phyloP scores from a whole-genome alignment of 2,113 vertebrate genomes.

The Tragelaphus buxtoni region DNA sequence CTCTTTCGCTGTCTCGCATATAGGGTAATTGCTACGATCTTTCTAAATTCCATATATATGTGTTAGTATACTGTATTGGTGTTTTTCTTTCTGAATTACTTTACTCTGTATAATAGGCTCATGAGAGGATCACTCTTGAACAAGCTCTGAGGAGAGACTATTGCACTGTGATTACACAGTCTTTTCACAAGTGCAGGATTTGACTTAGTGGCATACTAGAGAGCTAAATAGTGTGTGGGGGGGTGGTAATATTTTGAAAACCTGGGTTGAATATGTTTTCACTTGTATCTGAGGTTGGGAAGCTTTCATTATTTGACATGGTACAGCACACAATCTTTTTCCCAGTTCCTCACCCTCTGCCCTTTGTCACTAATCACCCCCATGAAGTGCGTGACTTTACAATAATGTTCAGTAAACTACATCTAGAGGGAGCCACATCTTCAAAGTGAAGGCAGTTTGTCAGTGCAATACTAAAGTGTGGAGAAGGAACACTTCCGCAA shows the following conservation, averaged over 20 bases:
- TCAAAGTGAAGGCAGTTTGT: constrained; percentile 33
- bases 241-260: background rate
- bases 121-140: background rate
- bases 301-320: background rate
- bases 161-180: background rate
- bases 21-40: background rate
- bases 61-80: background rate
- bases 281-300: background rate
- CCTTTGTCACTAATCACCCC: constrained; percentile 11
- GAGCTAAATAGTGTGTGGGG: background rate
- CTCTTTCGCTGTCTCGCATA: background rate
- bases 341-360: background rate
- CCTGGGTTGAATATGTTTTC: constrained; percentile 3
- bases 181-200: background rate
- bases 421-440: constrained; percentile 26
- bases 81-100: background rate
- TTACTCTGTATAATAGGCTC: background rate
- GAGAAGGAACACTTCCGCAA: constrained; percentile 13
- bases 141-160: background rate
- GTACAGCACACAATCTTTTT: background rate
- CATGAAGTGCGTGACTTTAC: background rate
- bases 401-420: constrained; percentile 20
- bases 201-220: background rate
- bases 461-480: constrained; percentile 29
- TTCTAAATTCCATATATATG: background rate